phyloP scores from a whole-genome alignment of 2,888 invertebrate genomes.

The Pollenia amentaria region DNA sequence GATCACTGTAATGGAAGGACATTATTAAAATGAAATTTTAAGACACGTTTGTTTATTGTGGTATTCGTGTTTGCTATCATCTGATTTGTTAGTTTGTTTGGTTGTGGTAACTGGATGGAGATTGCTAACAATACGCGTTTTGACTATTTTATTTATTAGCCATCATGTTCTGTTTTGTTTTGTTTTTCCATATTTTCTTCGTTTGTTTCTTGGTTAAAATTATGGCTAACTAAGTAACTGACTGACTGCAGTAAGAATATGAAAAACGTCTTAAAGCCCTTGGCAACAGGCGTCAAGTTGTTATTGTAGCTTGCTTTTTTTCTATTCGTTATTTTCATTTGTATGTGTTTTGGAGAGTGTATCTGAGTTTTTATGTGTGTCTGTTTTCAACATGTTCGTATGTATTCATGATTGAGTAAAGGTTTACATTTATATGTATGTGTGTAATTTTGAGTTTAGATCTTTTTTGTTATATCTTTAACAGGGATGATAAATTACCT shows the following conservation, averaged over 20 bases:
- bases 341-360: no score
- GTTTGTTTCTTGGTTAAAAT: conserved; percentile 16
- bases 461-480: conserved; percentile 27
- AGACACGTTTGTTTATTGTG: background rate
- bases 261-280: conserved; percentile 41
- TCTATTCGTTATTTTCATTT: background rate
- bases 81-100: conserved; percentile 9
- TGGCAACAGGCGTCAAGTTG: conserved; percentile 49
- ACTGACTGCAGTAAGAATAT: conserved; percentile 13
- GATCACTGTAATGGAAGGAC: conserved; percentile 12
- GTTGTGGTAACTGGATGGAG: background rate
- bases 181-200: conserved; percentile 19
- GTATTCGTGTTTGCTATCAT: background rate
- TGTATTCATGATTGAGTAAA: background rate
- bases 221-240: conserved; percentile 20
- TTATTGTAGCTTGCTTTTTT: conserved; percentile 2
- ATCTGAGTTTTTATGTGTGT: background rate
- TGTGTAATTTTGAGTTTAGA: conserved; percentile 23
- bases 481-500: no score
- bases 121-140: conserved; percentile 4
- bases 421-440: conserved; percentile 3
- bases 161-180: background rate
- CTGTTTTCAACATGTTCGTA: background rate
- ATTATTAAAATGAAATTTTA: background rate
- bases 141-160: background rate